phyloP scores from a whole-genome alignment of 2,113 vertebrate species.

The Emydocephalus ijimae region DNA sequence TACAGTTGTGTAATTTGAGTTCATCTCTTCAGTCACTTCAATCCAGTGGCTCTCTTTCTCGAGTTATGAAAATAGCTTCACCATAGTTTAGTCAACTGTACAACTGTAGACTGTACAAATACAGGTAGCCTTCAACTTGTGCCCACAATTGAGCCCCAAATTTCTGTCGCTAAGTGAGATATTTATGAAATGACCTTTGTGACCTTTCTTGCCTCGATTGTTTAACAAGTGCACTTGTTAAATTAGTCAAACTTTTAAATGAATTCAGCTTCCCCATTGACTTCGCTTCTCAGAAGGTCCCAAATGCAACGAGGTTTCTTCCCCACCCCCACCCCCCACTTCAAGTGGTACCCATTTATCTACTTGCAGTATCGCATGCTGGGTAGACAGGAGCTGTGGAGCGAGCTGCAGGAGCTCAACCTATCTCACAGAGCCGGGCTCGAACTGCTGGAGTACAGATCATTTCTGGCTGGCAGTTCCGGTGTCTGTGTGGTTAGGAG shows the following conservation, averaged over 20 bases:
- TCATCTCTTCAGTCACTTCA: background rate
- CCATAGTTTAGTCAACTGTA: background rate
- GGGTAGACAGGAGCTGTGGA: background rate
- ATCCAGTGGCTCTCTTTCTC: background rate
- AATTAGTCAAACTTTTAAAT: too few relatives aligned
- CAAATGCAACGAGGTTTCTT: background rate
- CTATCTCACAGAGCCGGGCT: background rate
- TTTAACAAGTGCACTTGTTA: too few relatives aligned
- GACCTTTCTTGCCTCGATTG: too few relatives aligned
- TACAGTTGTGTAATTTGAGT: background rate
- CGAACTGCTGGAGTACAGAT: background rate
- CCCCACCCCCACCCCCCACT: fast-evolving
- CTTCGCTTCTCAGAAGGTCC: too few relatives aligned
- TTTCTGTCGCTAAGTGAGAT: too few relatives aligned
- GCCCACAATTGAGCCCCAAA: too few relatives aligned
- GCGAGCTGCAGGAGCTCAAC: background rate
- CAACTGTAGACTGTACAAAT: background rate
- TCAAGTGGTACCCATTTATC: background rate
- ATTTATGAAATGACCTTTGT: too few relatives aligned
- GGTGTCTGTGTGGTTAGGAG: background rate
- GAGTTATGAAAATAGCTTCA: background rate
- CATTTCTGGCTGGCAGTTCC: background rate
- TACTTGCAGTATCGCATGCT: background rate
- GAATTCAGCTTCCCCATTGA: too few relatives aligned
- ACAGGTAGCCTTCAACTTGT: too few relatives aligned